Conservation (phyloP, 2,113 vertebrate genomes). For the Canis aureus region DNA sequence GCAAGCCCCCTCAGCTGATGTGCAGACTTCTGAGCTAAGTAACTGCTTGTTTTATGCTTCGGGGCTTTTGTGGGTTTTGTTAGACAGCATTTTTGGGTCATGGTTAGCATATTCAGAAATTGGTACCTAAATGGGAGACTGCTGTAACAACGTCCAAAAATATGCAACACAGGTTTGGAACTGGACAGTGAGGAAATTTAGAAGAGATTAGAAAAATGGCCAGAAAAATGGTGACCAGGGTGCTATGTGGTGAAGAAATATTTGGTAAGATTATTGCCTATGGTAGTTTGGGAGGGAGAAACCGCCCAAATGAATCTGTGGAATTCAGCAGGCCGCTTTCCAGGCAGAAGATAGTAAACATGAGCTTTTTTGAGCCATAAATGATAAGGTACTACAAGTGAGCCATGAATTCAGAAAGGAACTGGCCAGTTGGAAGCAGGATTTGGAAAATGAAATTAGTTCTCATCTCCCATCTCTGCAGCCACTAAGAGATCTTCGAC, state of each 20-base stretch:
- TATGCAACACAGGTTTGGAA: neutral
- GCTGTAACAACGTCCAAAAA: neutral
- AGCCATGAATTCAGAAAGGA: neutral
- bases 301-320: neutral
- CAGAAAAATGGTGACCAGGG: neutral
- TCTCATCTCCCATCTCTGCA: neutral
- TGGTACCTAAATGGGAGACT: neutral
- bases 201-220: neutral
- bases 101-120: neutral
- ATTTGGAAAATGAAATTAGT: neutral
- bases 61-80: neutral
- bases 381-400: neutral
- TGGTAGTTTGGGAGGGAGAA: neutral
- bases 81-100: neutral
- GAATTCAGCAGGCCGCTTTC: neutral
- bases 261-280: neutral
- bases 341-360: neutral
- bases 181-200: neutral
- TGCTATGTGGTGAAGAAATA: neutral
- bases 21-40: rapidly evolving
- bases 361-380: neutral
- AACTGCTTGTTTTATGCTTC: neutral
- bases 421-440: neutral
- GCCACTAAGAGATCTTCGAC: neutral
- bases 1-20: neutral